Percentiles rank a stretch among this genome's conserved stretches.
Conservation (phyloP, 2,888 invertebrate species). For the Aspidapion aeneum region DNA sequence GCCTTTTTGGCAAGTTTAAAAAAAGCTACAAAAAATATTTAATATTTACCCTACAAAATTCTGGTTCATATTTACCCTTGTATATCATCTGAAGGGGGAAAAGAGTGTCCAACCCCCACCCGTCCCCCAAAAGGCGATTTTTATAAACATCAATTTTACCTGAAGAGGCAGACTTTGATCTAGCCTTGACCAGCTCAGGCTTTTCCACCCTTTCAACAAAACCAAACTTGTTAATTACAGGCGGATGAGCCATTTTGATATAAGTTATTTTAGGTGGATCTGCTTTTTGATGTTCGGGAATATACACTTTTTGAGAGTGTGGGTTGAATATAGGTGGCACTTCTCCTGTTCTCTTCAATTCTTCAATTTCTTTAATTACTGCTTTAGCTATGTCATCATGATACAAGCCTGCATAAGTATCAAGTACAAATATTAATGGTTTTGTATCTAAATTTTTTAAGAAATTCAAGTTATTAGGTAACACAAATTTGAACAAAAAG, state of each 20-base stretch:
- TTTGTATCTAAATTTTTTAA: too few relatives aligned
- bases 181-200: background rate
- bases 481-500: too few relatives aligned
- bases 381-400: conserved; percentile 41
- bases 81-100: too few relatives aligned
- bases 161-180: conserved; percentile 22
- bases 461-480: too few relatives aligned
- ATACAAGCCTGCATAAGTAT: conserved; percentile 28
- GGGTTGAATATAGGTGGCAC: background rate
- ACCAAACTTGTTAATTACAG: background rate
- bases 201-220: background rate
- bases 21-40: too few relatives aligned
- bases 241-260: conserved; percentile 4
- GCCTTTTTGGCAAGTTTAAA: too few relatives aligned
- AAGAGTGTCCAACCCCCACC: too few relatives aligned
- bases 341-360: conserved; percentile 35
- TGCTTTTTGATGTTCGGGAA: background rate
- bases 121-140: too few relatives aligned
- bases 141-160: too few relatives aligned
- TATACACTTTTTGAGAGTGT: background rate
- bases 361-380: conserved; percentile 44
- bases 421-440: background rate
- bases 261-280: background rate
- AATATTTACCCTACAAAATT: too few relatives aligned
- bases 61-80: too few relatives aligned